These are phyloP conservation scores for Strix aluco DNA, from an alignment of 2,113 vertebrate species.

Conservation along the genomic window DNA sequence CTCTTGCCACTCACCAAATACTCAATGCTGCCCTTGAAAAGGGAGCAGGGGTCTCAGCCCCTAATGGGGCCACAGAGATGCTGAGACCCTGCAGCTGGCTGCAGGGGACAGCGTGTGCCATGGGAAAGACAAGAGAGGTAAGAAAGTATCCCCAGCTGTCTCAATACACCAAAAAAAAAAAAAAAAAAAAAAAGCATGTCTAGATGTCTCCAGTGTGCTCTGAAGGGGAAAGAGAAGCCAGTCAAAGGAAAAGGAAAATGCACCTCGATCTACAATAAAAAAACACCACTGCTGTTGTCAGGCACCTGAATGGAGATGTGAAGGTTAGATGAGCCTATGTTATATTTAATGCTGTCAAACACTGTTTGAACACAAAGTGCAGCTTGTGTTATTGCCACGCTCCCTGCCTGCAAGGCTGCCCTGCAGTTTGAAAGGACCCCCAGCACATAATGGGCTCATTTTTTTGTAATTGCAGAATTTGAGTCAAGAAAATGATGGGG, in stretches of 20 bases:
- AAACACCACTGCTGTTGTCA: not conserved
- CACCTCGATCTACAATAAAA: not conserved
- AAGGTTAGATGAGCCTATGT: not conserved
- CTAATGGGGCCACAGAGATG: not conserved
- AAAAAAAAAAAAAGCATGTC: not conserved
- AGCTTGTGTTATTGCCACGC: not conserved
- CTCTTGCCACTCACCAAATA: not conserved
- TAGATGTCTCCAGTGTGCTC: not conserved
- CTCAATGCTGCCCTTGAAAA: not conserved
- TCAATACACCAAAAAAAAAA: not conserved
- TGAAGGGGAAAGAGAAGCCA: not conserved
- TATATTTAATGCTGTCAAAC: constrained; percentile 32
- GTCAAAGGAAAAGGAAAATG: not conserved
- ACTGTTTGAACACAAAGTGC: not conserved
- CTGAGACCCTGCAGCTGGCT: not conserved
- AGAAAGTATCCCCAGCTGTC: not conserved
- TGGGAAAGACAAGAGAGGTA: not conserved
- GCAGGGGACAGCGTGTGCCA: rapidly evolving
- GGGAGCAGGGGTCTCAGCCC: not conserved
- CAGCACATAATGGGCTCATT: not conserved
- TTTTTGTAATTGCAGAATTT: not conserved
- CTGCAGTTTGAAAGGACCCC: not conserved
- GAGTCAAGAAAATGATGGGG: not conserved
- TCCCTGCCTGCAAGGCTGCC: not conserved
- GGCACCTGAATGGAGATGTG: not conserved